Percentiles rank a stretch among this genome's conserved stretches.
phyloP scores from a whole-genome alignment of 2,797 vertebrate genomes.

The Clamator glandarius region DNA sequence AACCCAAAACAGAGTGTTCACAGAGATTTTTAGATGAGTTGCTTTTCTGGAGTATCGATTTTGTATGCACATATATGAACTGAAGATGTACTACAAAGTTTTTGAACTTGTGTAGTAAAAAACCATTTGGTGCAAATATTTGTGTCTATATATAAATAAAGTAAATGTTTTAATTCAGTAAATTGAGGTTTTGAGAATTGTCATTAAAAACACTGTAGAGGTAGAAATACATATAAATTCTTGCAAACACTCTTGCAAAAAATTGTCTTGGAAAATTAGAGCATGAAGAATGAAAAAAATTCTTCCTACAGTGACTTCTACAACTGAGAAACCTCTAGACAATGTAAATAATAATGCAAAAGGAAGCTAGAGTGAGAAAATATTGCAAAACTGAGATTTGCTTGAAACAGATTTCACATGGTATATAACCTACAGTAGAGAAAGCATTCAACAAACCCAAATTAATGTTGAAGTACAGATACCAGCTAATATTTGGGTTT shows the following conservation, averaged over 20 bases:
- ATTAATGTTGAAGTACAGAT: neutral
- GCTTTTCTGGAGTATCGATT: neutral
- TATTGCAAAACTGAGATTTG: neutral
- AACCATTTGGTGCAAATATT: neutral
- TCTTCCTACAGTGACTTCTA: neutral
- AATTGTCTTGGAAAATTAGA: neutral
- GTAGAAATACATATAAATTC: neutral
- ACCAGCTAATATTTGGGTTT: neutral
- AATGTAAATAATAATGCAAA: neutral
- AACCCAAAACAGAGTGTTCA: neutral
- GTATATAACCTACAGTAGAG: neutral
- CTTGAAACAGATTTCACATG: neutral
- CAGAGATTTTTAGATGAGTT: neutral
- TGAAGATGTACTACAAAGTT: neutral
- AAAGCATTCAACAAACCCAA: neutral
- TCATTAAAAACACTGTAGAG: neutral
- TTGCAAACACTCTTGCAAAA: neutral
- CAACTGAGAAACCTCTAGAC: neutral
- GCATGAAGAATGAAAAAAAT: neutral
- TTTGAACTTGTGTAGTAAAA: neutral
- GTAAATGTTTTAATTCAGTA: neutral
- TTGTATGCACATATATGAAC: neutral
- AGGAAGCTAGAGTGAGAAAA: neutral
- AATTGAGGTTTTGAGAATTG: neutral
- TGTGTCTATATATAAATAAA: neutral